These are phyloP conservation scores for Gadopsis marmoratus DNA, from an alignment of 2,797 vertebrate species.

Conservation along the genomic window DNA sequence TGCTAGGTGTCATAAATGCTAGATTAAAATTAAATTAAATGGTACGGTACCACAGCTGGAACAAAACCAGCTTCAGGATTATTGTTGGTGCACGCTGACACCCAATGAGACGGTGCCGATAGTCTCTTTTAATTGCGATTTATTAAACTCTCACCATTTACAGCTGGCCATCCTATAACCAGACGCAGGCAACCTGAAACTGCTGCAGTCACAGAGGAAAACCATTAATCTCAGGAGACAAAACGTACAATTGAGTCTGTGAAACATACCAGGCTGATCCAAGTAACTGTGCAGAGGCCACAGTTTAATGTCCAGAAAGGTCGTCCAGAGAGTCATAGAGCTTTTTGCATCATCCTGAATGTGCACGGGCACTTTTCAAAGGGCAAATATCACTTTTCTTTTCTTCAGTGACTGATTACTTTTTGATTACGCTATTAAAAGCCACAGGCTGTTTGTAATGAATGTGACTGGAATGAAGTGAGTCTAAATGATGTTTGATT, in stretches of 20 bases:
- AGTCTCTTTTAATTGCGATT: constrained; percentile 23
- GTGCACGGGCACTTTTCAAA: not conserved
- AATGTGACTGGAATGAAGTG: not conserved
- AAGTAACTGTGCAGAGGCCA: not conserved
- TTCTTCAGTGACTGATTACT: not conserved
- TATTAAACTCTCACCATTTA: constrained; percentile 31
- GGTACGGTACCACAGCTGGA: not conserved
- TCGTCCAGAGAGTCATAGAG: not conserved
- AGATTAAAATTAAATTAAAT: not conserved
- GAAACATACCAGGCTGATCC: not conserved
- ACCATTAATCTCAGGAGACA: not conserved
- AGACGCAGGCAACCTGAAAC: constrained; percentile 7
- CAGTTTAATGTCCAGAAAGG: not conserved
- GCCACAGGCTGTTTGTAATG: not conserved
- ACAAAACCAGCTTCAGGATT: constrained; percentile 3
- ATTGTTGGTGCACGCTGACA: not conserved
- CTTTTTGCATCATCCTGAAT: not conserved
- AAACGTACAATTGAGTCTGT: not conserved
- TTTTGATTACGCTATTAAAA: not conserved
- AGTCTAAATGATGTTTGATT: not conserved
- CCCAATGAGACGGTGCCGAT: not conserved
- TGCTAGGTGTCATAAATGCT: not conserved
- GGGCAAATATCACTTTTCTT: not conserved
- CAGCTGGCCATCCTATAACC: constrained; percentile 6
- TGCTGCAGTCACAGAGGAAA: constrained; percentile 11